A percentile compares a stretch with the other conserved stretches of the same genome.
Evolutionary conservation across 2,888 invertebrate genomes (phyloP).

Genomic region (Aromia moschata): DNA sequence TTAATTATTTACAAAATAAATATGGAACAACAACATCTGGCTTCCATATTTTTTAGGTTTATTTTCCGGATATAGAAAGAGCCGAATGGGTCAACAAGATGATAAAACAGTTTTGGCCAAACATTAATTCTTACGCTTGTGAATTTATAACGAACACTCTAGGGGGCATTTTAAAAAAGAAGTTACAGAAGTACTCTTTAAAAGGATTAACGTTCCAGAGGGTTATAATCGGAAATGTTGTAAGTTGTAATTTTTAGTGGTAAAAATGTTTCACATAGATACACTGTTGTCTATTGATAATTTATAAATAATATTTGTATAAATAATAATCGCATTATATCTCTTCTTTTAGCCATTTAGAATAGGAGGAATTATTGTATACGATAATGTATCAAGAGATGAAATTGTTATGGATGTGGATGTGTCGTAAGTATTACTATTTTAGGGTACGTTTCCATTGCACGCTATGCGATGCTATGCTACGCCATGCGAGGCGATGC

Average conservation of each 20-base stretch:
- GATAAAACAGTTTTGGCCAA: conserved; percentile 92
- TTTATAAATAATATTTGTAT: no score
- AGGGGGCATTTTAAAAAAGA: conserved; percentile 83
- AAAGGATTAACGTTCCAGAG: conserved; percentile 93
- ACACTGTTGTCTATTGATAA: no score
- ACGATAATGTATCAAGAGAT: conserved; percentile 89
- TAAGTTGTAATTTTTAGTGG: conserved; percentile 68
- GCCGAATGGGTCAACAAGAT: conserved; percentile 96
- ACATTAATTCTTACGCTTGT: conserved; percentile 89
- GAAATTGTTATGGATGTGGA: conserved; percentile 98
- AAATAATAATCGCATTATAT: no score
- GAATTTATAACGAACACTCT: conserved; percentile 83
- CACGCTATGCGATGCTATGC: no score
- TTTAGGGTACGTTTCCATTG: no score
- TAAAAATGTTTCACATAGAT: no score
- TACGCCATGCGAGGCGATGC: no score
- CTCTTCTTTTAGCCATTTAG: conserved; percentile 79
- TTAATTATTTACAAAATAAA: no score
- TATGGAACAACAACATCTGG: no score
- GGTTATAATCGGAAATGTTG: conserved; percentile 92
- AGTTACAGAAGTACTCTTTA: conserved; percentile 85
- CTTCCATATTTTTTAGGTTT: no score
- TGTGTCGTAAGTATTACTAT: conserved; percentile 80
- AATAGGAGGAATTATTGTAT: conserved; percentile 94
- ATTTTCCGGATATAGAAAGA: conserved; percentile 94